phyloP scores from a whole-genome alignment of 2,797 vertebrate species.

The Furcifer pardalis region DNA sequence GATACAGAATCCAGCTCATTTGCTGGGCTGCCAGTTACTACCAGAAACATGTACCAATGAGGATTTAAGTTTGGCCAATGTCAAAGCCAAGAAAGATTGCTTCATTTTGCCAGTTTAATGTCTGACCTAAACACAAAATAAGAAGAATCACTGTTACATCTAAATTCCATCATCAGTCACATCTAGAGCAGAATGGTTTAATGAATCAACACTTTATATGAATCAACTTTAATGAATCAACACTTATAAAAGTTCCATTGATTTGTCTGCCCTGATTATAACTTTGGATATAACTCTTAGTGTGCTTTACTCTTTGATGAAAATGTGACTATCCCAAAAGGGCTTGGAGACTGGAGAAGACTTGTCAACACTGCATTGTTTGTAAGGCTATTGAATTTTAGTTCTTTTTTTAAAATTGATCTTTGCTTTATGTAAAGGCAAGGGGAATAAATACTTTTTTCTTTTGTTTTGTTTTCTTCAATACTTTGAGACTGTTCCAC shows the following conservation, averaged over 20 bases:
- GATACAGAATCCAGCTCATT: too few species aligned
- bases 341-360: not conserved
- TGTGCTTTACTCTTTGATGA: not conserved
- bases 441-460: not conserved
- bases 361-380: not conserved
- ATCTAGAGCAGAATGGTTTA: not conserved
- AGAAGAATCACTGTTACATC: too few species aligned
- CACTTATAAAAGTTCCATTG: not conserved
- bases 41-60: too few species aligned
- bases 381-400: not conserved
- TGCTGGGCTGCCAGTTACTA: too few species aligned
- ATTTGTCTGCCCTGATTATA: too few species aligned
- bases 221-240: not conserved
- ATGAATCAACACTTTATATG: not conserved
- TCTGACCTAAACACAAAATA: too few species aligned
- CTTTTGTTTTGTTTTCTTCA: not conserved
- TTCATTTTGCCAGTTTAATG: too few species aligned
- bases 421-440: not conserved
- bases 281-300: not conserved
- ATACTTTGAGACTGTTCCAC: not conserved
- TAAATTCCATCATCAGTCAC: not conserved
- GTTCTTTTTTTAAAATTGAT: not conserved
- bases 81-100: too few species aligned
- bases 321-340: not conserved
- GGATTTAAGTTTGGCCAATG: too few species aligned